Conservation (phyloP, 2,888 invertebrate species). For the Drosophila subquinaria region DNA sequence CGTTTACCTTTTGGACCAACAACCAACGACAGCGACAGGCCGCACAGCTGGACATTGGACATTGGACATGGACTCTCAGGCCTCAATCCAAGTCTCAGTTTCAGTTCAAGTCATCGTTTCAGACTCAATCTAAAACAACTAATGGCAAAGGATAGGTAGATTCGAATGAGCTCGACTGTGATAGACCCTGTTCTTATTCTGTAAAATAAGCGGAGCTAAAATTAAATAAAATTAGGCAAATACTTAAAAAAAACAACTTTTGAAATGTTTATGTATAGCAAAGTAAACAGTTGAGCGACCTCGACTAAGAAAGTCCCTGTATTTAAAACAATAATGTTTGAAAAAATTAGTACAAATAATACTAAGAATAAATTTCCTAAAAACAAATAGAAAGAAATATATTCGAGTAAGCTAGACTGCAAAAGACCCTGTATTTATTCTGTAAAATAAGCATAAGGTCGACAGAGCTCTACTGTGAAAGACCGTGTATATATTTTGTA, state of each 20-base stretch:
- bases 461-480: too few relatives aligned
- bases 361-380: neutral
- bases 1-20: constrained; percentile 52
- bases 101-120: neutral
- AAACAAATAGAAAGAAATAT: neutral
- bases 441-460: neutral
- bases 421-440: neutral
- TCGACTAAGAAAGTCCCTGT: too few relatives aligned
- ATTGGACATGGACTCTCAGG: neutral
- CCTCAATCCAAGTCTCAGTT: constrained; percentile 13
- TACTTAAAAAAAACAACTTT: too few relatives aligned
- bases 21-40: constrained; percentile 54
- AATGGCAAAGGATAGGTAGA: neutral
- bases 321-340: too few relatives aligned
- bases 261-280: too few relatives aligned
- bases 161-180: neutral
- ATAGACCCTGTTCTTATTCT: neutral
- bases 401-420: neutral
- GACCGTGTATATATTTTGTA: too few relatives aligned
- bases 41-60: constrained; percentile 63
- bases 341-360: too few relatives aligned
- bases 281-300: too few relatives aligned
- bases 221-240: too few relatives aligned
- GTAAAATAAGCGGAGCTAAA: neutral
- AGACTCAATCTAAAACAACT: constrained; percentile 7